These are phyloP conservation scores for Plebejus anna DNA, from an alignment of 2,888 invertebrate genomes.

Conservation along the genomic window DNA sequence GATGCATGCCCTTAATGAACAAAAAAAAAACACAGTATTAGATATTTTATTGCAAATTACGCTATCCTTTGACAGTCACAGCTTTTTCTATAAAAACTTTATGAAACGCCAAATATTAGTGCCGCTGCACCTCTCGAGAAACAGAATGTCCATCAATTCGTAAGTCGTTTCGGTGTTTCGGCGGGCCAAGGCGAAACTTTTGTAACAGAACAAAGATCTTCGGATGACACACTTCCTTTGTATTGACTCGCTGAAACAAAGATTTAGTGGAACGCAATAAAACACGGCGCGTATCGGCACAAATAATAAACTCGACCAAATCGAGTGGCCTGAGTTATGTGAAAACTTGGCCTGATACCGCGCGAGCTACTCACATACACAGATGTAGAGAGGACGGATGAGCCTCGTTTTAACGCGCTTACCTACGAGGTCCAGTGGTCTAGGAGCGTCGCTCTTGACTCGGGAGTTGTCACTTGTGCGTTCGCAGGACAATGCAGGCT, in stretches of 20 bases:
- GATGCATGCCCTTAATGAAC: no score
- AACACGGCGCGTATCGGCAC: constrained; percentile 54
- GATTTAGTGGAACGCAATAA: constrained; percentile 54
- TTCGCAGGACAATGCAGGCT: no score
- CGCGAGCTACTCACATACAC: constrained; percentile 47
- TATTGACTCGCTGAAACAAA: constrained; percentile 47
- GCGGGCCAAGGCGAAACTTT: constrained; percentile 16
- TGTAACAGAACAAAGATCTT: constrained; percentile 29
- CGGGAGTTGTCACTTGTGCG: no score
- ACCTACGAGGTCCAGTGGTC: no score
- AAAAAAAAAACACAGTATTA: no score
- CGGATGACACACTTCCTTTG: constrained; percentile 29
- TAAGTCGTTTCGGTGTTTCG: constrained; percentile 13
- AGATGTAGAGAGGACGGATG: constrained; percentile 47
- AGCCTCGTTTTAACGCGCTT: constrained; percentile 26
- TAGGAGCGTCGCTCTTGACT: no score
- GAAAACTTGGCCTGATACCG: constrained; percentile 66
- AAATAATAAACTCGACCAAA: constrained; percentile 74
- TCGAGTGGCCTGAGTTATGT: constrained; percentile 77
- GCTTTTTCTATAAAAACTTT: background rate
- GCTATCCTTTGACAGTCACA: no score
- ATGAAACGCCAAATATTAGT: background rate
- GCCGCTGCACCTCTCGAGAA: background rate
- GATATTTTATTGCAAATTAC: no score
- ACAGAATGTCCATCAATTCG: constrained; percentile 21